Conservation (phyloP, 2,797 vertebrate species). For the Hephaestus fuliginosus region DNA sequence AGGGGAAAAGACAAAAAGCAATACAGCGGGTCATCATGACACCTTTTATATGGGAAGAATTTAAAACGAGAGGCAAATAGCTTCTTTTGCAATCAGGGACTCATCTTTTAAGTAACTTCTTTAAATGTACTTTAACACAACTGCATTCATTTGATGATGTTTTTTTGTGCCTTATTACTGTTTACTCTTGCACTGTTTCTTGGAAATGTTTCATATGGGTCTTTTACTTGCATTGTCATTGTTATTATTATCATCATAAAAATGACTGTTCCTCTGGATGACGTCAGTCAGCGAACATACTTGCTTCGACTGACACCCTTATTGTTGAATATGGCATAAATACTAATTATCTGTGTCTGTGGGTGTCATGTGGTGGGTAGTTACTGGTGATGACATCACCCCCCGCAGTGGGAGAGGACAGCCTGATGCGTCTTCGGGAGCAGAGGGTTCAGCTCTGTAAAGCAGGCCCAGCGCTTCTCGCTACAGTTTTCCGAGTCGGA, state of each 20-base stretch:
- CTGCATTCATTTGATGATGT: conserved; percentile 20
- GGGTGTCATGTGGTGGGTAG: conserved; percentile 44
- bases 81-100: conserved; percentile 20
- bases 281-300: conserved; percentile 31
- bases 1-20: conserved; percentile 58
- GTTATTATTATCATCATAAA: neutral
- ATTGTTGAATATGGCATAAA: conserved; percentile 64
- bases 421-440: conserved; percentile 46
- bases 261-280: conserved; percentile 14
- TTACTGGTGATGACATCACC: conserved; percentile 49
- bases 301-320: conserved; percentile 32
- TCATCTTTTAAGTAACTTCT: conserved; percentile 13
- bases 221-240: neutral
- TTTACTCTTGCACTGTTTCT: neutral
- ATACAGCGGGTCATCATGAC: conserved; percentile 46
- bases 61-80: conserved; percentile 29
- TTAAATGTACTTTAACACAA: conserved; percentile 4
- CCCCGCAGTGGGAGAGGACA: conserved; percentile 61
- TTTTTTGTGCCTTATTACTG: conserved; percentile 1
- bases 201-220: neutral
- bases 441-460: conserved; percentile 43
- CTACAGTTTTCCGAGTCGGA: conserved; percentile 65
- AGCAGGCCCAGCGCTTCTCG: conserved; percentile 41
- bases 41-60: conserved; percentile 32
- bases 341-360: conserved; percentile 67